These are phyloP conservation scores for Drepana arcuata DNA, from an alignment of 1,140 invertebrate species.

Conservation along the genomic window DNA sequence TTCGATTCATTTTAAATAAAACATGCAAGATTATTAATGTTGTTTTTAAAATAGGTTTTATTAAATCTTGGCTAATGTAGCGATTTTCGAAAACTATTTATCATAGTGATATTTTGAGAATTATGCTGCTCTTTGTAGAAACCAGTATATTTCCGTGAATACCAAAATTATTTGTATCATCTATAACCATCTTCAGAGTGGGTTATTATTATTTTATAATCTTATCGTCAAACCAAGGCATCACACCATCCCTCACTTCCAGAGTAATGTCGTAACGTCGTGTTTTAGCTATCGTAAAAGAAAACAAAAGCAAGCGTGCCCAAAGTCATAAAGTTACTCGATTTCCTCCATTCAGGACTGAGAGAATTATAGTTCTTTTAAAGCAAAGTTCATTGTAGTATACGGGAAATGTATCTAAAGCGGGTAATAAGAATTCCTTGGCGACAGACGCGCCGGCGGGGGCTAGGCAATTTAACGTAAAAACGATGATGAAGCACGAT, in stretches of 20 bases:
- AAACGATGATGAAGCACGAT: constrained; percentile 62
- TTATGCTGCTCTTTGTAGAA: too few species aligned
- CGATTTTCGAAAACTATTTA: too few species aligned
- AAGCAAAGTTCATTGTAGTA: constrained; percentile 52
- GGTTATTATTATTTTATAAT: too few species aligned
- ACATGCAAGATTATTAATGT: constrained; percentile 4
- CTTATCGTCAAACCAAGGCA: constrained; percentile 16
- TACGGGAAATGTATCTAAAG: constrained; percentile 50
- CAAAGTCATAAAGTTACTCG: constrained; percentile 54
- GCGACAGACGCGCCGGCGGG: constrained; percentile 21
- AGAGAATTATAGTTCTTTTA: constrained; percentile 65
- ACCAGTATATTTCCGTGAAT: too few species aligned
- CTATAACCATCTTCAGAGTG: too few species aligned
- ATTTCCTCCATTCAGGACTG: constrained; percentile 54
- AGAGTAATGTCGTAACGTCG: constrained; percentile 44
- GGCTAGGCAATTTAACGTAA: constrained; percentile 42
- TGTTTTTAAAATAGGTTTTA: constrained; percentile 12
- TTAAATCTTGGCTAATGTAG: too few species aligned
- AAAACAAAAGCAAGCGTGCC: constrained; percentile 49
- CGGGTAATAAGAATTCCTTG: constrained; percentile 54
- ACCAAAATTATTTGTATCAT: too few species aligned
- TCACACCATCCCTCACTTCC: constrained; percentile 27
- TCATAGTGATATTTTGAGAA: too few species aligned
- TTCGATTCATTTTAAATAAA: neutral
- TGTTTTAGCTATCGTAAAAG: constrained; percentile 51